A percentile compares a stretch with the other conserved stretches of the same genome.
Conservation (phyloP, 2,888 invertebrate species). For the Drosophila parthenogenetica region DNA sequence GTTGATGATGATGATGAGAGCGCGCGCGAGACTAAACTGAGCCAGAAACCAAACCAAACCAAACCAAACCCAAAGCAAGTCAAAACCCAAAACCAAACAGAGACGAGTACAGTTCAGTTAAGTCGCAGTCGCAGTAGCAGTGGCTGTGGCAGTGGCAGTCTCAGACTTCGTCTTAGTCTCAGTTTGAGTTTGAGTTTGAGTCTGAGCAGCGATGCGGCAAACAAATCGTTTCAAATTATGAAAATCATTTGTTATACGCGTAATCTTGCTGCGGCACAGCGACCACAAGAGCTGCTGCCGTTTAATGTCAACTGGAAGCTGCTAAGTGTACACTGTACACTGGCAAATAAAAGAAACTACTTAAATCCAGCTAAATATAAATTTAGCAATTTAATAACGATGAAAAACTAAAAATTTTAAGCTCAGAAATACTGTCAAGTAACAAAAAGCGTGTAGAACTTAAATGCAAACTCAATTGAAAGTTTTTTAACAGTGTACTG, state of each 20-base stretch:
- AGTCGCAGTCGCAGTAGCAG: constrained; percentile 6
- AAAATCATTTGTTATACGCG: constrained; percentile 82
- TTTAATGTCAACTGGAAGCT: constrained; percentile 38
- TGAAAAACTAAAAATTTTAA: neutral
- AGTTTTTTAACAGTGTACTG: neutral
- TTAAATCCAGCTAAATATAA: too few relatives aligned
- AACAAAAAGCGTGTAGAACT: neutral
- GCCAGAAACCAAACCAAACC: neutral
- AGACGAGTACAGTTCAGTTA: neutral
- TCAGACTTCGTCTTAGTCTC: neutral
- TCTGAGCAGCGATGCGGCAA: constrained; percentile 50
- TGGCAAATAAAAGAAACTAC: too few relatives aligned
- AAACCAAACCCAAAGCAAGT: constrained; percentile 1
- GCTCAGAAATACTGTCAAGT: too few relatives aligned
- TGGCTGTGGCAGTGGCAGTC: neutral
- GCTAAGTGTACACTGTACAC: constrained; percentile 6
- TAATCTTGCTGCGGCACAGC: constrained; percentile 63
- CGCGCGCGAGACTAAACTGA: constrained; percentile 28
- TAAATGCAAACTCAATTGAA: neutral
- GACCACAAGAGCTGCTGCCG: constrained; percentile 53
- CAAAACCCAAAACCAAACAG: neutral
- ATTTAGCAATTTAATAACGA: neutral
- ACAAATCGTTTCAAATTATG: constrained; percentile 84
- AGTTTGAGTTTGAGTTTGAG: neutral
- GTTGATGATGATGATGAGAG: constrained; percentile 68